Evolutionary conservation across 2,888 invertebrate species (phyloP), one percentile per base, ranked within the genome.

Genomic region (Lasius platythorax): DNA sequence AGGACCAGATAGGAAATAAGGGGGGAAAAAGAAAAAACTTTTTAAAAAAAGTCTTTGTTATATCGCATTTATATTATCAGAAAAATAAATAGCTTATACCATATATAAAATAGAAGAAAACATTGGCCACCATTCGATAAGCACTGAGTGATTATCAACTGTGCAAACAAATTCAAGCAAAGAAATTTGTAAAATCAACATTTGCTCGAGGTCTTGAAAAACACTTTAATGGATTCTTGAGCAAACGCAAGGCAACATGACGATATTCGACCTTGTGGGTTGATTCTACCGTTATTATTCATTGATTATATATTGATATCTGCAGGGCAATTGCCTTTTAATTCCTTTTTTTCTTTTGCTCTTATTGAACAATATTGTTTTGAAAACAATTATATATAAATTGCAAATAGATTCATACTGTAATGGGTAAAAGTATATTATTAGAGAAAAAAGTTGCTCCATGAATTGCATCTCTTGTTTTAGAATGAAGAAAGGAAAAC

Each of bases 101-200:
- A 61, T 61, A 61, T 61, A 61, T 61, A 43, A 66, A 56, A 30
- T 30, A 68, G 79, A 82, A 85, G 87, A 84, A 87, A 88, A 84
- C 87, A 73, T 63, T 61, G 46, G 33, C 66, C 81, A 73, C 81
- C 53, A 53, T 64, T 50, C 85, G 90, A 91, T 89, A 89, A 89
- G 88, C 88, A 89, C 74, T 74, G 67, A 83, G 84, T 89, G 89
- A 91, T 93, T 92, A 93, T 92, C 90, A 91, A 89, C 91, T 91
- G 92, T 84, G 90, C 86, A 92, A 92, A 93, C 91, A 53, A 53
- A 86, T 79, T 72, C 76, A 50, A 53, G n/a, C 90, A 84, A 89
- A 90, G 90, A 92, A 92, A 92, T 92, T 91, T 90, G 88, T 91
- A 91, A 91, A 92, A 93, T 92, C 92, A 93, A 93, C 91, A 91